Evolutionary conservation across 1,140 invertebrate genomes (phyloP).

Genomic region (Polypedilum vanderplanki): DNA sequence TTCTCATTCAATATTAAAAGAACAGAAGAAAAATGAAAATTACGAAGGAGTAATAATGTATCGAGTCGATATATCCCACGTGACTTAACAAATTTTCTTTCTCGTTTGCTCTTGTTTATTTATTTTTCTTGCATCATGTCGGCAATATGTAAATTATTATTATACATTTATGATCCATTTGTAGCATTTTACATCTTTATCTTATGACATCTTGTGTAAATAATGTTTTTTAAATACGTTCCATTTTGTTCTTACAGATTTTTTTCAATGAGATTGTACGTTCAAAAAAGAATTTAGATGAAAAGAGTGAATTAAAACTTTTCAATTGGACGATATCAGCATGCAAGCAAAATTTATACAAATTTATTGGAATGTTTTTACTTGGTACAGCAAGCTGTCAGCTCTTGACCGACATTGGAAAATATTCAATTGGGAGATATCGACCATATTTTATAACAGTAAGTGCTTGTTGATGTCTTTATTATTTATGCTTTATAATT

Average conservation of each 20-base stretch:
- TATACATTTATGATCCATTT: not conserved
- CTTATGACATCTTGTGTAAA: not conserved
- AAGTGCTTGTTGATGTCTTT: conserved; percentile 38
- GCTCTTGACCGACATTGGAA: conserved; percentile 80
- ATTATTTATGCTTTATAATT: conserved; percentile 16
- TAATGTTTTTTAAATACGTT: not conserved
- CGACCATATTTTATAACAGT: conserved; percentile 83
- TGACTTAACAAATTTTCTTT: not conserved
- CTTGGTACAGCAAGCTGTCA: conserved; percentile 80
- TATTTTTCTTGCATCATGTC: conserved; percentile 3
- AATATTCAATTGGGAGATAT: conserved; percentile 84
- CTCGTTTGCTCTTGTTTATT: not conserved
- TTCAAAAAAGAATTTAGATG: not conserved
- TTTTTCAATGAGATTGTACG: not conserved
- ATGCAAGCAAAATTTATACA: conserved; percentile 66
- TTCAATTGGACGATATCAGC: conserved; percentile 55
- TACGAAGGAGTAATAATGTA: not conserved
- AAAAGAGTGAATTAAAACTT: conserved; percentile 35
- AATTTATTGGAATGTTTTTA: conserved; percentile 67
- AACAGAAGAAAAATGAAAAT: not conserved
- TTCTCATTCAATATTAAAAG: not conserved
- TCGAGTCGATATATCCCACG: not conserved
- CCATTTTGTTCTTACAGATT: not conserved
- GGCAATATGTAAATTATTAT: conserved; percentile 5
- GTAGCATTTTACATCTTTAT: not conserved